Conservation (phyloP, 2,113 vertebrate genomes). For the Phalacrocorax brasilianus region DNA sequence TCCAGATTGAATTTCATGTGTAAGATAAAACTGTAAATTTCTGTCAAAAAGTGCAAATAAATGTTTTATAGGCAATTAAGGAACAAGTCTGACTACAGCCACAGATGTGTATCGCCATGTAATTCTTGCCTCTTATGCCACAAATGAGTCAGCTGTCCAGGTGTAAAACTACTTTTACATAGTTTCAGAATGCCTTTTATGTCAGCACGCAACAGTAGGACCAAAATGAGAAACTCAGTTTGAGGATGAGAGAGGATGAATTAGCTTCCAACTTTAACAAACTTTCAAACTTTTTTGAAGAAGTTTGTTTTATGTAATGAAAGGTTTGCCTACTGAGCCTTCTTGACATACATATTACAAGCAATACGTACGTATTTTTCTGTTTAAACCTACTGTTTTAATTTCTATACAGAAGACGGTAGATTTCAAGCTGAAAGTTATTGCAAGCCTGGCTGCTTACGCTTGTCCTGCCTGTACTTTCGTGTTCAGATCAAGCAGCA, state of each 20-base stretch:
- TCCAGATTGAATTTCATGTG: not conserved
- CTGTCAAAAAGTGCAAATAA: not conserved
- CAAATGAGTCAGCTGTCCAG: not conserved
- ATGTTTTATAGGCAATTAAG: not conserved
- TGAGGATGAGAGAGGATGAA: not conserved
- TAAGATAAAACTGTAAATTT: not conserved
- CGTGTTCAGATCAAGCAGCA: not conserved
- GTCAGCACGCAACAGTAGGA: not conserved
- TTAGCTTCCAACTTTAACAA: not conserved
- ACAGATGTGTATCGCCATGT: not conserved
- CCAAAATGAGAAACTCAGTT: not conserved
- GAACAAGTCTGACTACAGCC: not conserved
- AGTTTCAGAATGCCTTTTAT: not conserved
- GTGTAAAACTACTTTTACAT: not conserved
- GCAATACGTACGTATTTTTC: not conserved
- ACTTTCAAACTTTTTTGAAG: not conserved
- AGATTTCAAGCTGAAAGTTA: not conserved
- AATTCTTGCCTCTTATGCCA: not conserved
- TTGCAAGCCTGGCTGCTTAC: not conserved
- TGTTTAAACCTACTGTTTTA: not conserved
- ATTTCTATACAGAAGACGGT: not conserved
- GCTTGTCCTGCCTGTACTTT: not conserved
- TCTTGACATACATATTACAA: not conserved
- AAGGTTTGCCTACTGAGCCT: not conserved
- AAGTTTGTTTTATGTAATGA: constrained; percentile 16